Evolutionary conservation across 2,113 vertebrate species (phyloP).

Genomic region (Nerophis lumbriciformis): DNA sequence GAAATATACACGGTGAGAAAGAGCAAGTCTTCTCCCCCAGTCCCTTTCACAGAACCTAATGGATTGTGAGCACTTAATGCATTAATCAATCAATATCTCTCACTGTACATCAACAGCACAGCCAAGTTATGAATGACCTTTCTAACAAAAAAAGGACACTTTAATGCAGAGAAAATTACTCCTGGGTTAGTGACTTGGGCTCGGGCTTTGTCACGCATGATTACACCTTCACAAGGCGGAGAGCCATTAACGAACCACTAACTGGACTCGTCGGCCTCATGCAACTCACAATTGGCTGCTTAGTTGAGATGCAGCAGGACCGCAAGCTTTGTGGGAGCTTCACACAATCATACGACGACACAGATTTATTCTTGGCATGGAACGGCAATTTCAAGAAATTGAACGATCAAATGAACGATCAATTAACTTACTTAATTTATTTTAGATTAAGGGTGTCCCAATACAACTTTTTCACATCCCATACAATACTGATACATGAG

Average conservation of each 20-base stretch:
- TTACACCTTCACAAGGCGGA: constrained; percentile 81
- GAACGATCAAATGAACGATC: too few species aligned
- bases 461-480: too few species aligned
- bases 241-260: constrained; percentile 75
- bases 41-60: constrained; percentile 97
- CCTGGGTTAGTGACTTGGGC: constrained; percentile 88
- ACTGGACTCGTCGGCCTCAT: constrained; percentile 63
- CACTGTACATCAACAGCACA: constrained; percentile 93
- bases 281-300: constrained; percentile 11
- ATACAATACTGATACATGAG: too few species aligned
- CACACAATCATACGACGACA: constrained; percentile 24
- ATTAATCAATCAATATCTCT: constrained; percentile 99
- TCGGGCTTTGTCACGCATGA: constrained; percentile 85
- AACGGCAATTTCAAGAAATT: constrained; percentile 5
- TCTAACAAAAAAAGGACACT: constrained; percentile 94
- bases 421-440: too few species aligned
- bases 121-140: constrained; percentile 99
- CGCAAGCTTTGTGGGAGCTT: constrained; percentile 9
- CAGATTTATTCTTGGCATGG: constrained; percentile 7
- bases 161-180: constrained; percentile 93
- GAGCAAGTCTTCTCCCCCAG: constrained; percentile 81
- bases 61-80: constrained; percentile 99
- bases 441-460: too few species aligned
- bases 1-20: constrained; percentile 82
- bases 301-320: constrained; percentile 41